These are phyloP conservation scores for Tursiops truncatus DNA, from an alignment of 2,113 vertebrate genomes.

Conservation along the genomic window DNA sequence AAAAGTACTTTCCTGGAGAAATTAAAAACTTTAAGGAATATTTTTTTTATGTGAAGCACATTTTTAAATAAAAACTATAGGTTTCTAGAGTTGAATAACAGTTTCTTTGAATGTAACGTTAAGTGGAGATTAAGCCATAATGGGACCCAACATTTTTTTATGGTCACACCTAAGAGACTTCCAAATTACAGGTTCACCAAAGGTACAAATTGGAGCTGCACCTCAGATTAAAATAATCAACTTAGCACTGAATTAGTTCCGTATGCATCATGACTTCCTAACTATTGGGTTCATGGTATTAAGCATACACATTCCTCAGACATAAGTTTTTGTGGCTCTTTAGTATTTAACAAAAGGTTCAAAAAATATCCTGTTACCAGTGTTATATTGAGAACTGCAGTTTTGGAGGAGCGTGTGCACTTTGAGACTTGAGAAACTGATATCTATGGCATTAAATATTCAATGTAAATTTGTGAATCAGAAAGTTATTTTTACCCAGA, in stretches of 20 bases:
- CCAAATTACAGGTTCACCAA: background rate
- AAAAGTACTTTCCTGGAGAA: background rate
- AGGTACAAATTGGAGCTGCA: background rate
- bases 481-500: conserved; percentile 2
- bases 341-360: background rate
- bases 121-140: background rate
- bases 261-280: background rate
- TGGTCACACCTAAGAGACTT: background rate
- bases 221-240: background rate
- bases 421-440: background rate
- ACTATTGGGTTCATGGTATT: background rate
- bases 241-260: background rate
- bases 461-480: background rate
- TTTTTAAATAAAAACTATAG: background rate
- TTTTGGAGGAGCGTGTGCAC: background rate
- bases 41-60: background rate
- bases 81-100: background rate
- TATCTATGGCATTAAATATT: background rate
- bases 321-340: background rate
- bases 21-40: background rate
- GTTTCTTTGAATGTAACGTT: background rate
- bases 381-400: background rate
- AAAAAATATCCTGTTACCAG: background rate
- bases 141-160: background rate
- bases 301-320: background rate